Conservation (phyloP, 2,113 vertebrate genomes). For the Ciconia maguari region DNA sequence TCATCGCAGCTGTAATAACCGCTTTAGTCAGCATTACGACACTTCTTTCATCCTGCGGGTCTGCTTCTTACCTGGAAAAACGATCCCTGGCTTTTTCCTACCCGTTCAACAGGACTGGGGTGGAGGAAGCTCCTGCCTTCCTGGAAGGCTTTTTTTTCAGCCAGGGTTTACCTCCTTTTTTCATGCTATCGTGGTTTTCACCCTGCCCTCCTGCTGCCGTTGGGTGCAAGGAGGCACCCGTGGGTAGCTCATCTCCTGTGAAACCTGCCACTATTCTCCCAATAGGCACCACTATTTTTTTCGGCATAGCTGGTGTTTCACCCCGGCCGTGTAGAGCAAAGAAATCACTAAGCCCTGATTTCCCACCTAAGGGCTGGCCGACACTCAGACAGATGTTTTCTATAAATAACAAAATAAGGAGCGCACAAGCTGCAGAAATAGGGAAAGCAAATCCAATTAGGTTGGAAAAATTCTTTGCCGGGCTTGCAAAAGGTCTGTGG, state of each 20-base stretch:
- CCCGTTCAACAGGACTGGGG: accelerated
- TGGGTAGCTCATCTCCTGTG: not conserved
- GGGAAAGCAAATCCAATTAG: not conserved
- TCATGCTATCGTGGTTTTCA: accelerated
- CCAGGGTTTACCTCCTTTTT: not conserved
- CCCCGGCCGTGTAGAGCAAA: accelerated
- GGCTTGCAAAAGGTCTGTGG: not conserved
- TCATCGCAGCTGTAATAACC: not conserved
- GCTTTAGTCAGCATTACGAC: not conserved
- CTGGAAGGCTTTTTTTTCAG: not conserved
- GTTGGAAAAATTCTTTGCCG: not conserved
- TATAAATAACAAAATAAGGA: conserved; percentile 3
- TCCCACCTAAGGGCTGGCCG: not conserved
- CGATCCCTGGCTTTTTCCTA: not conserved
- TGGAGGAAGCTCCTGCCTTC: not conserved
- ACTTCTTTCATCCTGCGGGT: not conserved
- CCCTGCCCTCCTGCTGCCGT: not conserved
- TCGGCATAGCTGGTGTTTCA: accelerated
- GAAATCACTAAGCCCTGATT: not conserved
- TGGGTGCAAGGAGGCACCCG: not conserved
- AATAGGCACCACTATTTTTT: accelerated
- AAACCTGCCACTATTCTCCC: not conserved
- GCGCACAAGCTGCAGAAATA: not conserved
- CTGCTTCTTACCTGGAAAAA: not conserved
- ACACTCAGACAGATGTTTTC: not conserved